These are phyloP conservation scores for Phylloscopus trochiloides DNA, from an alignment of 2,113 vertebrate genomes.

Conservation along the genomic window DNA sequence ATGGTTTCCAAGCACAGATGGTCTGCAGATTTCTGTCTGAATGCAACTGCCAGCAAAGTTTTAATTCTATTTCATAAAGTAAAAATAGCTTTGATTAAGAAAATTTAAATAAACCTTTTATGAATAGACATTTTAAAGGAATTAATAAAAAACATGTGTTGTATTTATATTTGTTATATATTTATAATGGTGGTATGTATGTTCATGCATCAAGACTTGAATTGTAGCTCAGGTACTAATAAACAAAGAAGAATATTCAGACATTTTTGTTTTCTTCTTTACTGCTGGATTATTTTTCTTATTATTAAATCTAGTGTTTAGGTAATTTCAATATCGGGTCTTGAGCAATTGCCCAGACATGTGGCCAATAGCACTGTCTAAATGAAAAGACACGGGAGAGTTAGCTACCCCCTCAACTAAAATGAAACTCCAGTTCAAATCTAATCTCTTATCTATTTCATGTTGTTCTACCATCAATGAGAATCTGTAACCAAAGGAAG, in stretches of 20 bases:
- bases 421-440: neutral
- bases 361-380: neutral
- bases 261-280: neutral
- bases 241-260: neutral
- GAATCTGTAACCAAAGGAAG: neutral
- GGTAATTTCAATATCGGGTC: neutral
- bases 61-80: neutral
- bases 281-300: neutral
- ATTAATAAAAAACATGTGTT: neutral
- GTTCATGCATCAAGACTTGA: rapidly evolving
- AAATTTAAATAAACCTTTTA: neutral
- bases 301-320: neutral
- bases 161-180: neutral
- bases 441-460: neutral
- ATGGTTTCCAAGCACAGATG: slow-evolving; percentile 1
- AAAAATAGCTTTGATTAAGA: slow-evolving; percentile 11
- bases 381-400: neutral
- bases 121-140: neutral
- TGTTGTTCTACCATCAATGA: neutral
- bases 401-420: neutral
- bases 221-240: neutral
- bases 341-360: neutral
- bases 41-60: neutral
- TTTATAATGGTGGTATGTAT: rapidly evolving
- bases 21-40: slow-evolving; percentile 5